Evolutionary conservation across 2,113 vertebrate genomes (phyloP).

Genomic region (Piaya cayana): DNA sequence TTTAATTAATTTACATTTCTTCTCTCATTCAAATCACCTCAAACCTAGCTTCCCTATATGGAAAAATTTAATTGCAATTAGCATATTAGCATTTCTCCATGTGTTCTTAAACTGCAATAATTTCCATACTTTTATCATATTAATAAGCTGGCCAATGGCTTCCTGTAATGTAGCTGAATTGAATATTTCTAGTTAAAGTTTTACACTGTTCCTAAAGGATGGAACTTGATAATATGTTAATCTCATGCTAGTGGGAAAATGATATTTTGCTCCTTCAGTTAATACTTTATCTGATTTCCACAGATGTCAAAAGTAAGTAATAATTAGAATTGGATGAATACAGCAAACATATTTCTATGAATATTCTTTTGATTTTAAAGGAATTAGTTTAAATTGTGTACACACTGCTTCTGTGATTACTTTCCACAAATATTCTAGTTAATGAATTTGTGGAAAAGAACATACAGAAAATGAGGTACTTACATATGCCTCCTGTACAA

Average conservation of each 20-base stretch:
- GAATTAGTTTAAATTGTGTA: conserved; percentile 32
- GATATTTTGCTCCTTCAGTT: neutral
- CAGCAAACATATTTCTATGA: conserved; percentile 20
- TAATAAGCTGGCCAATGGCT: neutral
- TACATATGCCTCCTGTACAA: neutral
- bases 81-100: neutral
- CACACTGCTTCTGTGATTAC: neutral
- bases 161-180: neutral
- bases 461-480: neutral
- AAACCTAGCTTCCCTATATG: conserved; percentile 12
- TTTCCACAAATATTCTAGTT: conserved; percentile 21
- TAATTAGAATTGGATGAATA: conserved; percentile 11
- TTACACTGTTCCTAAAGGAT: neutral
- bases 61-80: conserved; percentile 48
- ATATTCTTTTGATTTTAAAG: conserved; percentile 37
- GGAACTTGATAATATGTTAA: neutral
- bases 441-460: conserved; percentile 8
- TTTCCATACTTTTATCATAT: conserved; percentile 10
- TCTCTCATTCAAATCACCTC: neutral
- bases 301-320: conserved; percentile 24
- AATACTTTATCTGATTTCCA: conserved; percentile 15
- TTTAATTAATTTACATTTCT: neutral
- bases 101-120: conserved; percentile 6
- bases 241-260: neutral
- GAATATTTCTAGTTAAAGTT: neutral